A percentile compares a stretch with the other conserved stretches of the same genome.
phyloP scores from a whole-genome alignment of 2,888 invertebrate genomes.

The Parasteatoda lunata region DNA sequence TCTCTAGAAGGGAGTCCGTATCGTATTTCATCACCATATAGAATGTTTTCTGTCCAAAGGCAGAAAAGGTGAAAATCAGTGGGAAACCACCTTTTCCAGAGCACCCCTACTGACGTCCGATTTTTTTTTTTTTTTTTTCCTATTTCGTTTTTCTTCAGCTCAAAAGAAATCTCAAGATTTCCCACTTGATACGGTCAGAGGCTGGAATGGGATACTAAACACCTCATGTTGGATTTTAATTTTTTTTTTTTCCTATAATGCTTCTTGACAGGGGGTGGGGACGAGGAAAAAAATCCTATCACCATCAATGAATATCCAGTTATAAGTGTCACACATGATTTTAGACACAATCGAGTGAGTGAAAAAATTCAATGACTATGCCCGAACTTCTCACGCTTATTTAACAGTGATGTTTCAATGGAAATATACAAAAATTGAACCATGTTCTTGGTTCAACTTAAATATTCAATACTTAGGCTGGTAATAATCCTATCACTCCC shows the following conservation, averaged over 20 bases:
- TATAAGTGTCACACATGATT: conserved; percentile 24
- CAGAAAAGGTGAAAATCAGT: conserved; percentile 51
- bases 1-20: conserved; percentile 38
- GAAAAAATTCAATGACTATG: background rate
- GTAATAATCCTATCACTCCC: too few species aligned
- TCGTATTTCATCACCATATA: conserved; percentile 44
- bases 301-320: conserved; percentile 19
- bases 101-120: conserved; percentile 25
- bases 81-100: conserved; percentile 53
- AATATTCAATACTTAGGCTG: too few species aligned
- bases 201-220: conserved; percentile 25
- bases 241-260: background rate
- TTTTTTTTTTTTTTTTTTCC: background rate
- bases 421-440: too few species aligned
- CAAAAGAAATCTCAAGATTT: conserved; percentile 29
- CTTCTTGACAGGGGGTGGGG: background rate
- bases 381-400: background rate
- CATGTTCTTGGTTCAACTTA: too few species aligned
- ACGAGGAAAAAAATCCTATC: conserved; percentile 10
- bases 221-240: background rate
- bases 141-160: background rate
- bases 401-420: background rate
- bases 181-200: conserved; percentile 31
- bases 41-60: conserved; percentile 17
- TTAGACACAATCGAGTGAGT: background rate